Conservation (phyloP, 2,797 vertebrate genomes). For the Poecilia velifera region DNA sequence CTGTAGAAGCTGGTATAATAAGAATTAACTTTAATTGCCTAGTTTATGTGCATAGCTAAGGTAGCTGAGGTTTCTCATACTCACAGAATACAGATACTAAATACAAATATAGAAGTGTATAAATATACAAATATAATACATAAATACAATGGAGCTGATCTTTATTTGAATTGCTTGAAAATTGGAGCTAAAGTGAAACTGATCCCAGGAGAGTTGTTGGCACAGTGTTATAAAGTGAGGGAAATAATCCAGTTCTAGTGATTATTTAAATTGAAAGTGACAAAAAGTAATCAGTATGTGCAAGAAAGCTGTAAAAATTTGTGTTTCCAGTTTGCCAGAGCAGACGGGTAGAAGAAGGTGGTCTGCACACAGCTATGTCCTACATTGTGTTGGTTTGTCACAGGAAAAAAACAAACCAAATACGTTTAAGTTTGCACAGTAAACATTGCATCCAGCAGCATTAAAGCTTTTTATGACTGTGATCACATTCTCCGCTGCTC, state of each 20-base stretch:
- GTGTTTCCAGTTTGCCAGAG: background rate
- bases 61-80: background rate
- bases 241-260: background rate
- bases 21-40: background rate
- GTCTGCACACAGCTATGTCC: background rate
- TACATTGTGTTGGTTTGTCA: background rate
- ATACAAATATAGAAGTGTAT: background rate
- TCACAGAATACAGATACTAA: background rate
- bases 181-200: background rate
- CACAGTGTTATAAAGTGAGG: background rate
- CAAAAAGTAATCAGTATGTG: background rate
- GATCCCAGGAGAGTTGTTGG: background rate
- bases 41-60: background rate
- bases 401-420: background rate
- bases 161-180: background rate
- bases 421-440: background rate
- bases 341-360: background rate
- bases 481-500: background rate
- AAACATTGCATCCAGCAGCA: background rate
- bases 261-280: background rate
- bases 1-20: background rate
- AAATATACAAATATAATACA: background rate
- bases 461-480: background rate
- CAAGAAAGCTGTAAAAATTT: background rate
- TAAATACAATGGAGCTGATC: background rate